Evolutionary conservation across 2,797 vertebrate species (phyloP).

Genomic region (Neoniphon sammara): DNA sequence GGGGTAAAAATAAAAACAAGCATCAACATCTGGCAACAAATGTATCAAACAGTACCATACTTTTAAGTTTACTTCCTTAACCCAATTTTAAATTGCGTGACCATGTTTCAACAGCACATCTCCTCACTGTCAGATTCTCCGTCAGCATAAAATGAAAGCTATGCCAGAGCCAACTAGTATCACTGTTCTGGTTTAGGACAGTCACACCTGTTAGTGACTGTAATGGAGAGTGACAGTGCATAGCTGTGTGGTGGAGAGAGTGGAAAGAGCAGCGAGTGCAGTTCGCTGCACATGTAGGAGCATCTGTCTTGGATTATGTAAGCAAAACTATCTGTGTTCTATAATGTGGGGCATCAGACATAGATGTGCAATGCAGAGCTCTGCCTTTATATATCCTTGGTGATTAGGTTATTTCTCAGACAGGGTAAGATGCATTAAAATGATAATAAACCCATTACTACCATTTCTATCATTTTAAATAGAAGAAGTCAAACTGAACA

Average conservation of each 20-base stretch:
- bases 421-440: neutral
- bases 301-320: slow-evolving; percentile 64
- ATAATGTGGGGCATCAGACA: slow-evolving; percentile 5
- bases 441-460: neutral
- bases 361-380: slow-evolving; percentile 18
- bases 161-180: neutral
- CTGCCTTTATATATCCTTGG: neutral
- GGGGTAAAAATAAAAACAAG: neutral
- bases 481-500: neutral
- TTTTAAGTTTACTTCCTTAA: neutral
- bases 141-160: neutral
- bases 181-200: neutral
- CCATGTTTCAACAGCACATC: slow-evolving; percentile 5
- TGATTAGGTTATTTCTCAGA: neutral
- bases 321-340: slow-evolving; percentile 40
- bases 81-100: neutral
- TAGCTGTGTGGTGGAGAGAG: neutral
- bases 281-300: slow-evolving; percentile 45
- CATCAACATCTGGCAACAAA: neutral
- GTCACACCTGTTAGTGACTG: slow-evolving; percentile 31
- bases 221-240: slow-evolving; percentile 33
- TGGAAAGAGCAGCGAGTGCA: slow-evolving; percentile 15
- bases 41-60: neutral
- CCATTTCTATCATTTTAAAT: neutral
- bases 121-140: slow-evolving; percentile 7